These are phyloP conservation scores for Meloidogyne chitwoodi DNA, from an alignment of 1,140 invertebrate genomes.

Conservation along the genomic window DNA sequence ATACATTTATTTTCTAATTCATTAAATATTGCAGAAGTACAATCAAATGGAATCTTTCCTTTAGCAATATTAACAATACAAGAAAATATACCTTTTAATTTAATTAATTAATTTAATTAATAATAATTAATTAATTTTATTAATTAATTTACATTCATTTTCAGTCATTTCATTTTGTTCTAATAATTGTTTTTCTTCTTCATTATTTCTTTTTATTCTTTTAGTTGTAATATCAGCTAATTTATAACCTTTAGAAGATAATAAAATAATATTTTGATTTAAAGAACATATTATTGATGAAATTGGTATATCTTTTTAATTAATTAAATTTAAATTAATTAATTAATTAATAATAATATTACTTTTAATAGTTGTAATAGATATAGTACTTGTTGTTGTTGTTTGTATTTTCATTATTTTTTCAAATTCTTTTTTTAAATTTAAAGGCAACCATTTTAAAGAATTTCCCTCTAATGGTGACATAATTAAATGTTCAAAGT, in stretches of 20 bases:
- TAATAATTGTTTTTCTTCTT: not conserved
- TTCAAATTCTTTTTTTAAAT: not conserved
- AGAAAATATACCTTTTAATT: constrained; percentile 37
- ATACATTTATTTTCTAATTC: constrained; percentile 17
- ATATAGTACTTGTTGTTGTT: not conserved
- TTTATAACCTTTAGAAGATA: constrained; percentile 41
- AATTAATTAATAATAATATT: too few species aligned
- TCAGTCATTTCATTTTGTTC: not conserved
- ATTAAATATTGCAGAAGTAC: constrained; percentile 28
- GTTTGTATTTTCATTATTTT: not conserved
- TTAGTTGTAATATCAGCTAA: constrained; percentile 3
- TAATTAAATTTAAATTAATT: not conserved
- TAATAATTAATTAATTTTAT: too few species aligned
- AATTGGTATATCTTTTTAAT: not conserved
- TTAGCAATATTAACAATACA: constrained; percentile 39
- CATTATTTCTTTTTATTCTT: not conserved
- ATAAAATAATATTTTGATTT: constrained; percentile 35
- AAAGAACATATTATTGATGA: constrained; percentile 35
- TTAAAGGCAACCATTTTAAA: not conserved
- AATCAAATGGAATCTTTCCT: constrained; percentile 30
- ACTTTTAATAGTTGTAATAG: not conserved
- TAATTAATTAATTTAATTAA: too few species aligned
- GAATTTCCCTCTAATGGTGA: not conserved
- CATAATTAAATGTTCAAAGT: not conserved
- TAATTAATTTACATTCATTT: not conserved